Conservation (phyloP, 2,888 invertebrate genomes). For the Gonocerus acuteangulatus region DNA sequence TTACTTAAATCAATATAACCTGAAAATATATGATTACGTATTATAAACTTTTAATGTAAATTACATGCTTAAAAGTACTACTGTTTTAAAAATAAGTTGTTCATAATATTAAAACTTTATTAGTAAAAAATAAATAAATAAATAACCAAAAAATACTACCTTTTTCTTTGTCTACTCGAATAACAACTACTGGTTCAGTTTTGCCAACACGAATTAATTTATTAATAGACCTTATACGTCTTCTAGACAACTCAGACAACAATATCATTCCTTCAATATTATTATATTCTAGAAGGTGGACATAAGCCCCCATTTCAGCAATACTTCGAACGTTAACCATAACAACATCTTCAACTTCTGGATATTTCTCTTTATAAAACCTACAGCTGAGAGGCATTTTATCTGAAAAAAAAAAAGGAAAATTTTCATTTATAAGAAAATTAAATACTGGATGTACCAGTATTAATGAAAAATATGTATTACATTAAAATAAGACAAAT, state of each 20-base stretch:
- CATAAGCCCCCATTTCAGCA: constrained; percentile 99
- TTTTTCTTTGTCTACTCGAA: constrained; percentile 98
- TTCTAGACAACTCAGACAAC: constrained; percentile 91
- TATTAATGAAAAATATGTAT: no score
- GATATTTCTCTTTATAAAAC: constrained; percentile 95
- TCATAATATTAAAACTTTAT: no score
- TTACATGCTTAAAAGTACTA: no score
- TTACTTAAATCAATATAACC: constrained; percentile 99
- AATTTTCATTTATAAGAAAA: no score
- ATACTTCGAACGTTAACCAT: constrained; percentile 98
- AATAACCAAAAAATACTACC: constrained; percentile 60
- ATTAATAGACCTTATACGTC: constrained; percentile 98
- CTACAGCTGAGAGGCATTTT: constrained; percentile 88
- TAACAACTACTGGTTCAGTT: constrained; percentile 97
- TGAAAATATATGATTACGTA: constrained; percentile 43
- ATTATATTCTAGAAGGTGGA: constrained; percentile 94
- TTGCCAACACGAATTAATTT: constrained; percentile 97
- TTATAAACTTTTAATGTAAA: neutral
- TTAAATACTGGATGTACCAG: no score
- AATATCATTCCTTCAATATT: constrained; percentile 99
- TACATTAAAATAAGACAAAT: no score
- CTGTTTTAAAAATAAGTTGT: no score
- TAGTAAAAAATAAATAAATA: no score
- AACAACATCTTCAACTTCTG: constrained; percentile 98
- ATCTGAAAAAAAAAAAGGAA: neutral